phyloP scores from a whole-genome alignment of 2,797 vertebrate species.

The Onychomys torridus region DNA sequence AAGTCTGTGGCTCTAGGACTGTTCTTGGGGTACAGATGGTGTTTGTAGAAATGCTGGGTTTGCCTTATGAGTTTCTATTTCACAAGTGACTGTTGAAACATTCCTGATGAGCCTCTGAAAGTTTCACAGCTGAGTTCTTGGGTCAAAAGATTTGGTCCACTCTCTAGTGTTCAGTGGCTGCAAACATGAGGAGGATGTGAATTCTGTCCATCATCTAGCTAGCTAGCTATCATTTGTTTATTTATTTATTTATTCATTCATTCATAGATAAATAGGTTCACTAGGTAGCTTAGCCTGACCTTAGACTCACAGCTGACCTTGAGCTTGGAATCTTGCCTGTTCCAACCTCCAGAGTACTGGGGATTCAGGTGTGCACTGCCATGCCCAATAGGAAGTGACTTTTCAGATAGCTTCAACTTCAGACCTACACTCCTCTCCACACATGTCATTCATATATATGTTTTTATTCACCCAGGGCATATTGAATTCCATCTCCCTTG shows the following conservation, averaged over 20 bases:
- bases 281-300: not conserved
- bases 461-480: not conserved
- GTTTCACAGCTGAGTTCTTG: not conserved
- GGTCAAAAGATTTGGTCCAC: conserved; percentile 17
- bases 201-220: no score
- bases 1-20: not conserved
- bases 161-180: not conserved
- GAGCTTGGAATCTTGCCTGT: not conserved
- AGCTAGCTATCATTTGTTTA: not conserved
- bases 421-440: not conserved
- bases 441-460: not conserved
- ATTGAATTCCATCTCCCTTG: conserved; percentile 26
- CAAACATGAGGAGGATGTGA: not conserved
- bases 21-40: not conserved
- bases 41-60: conserved; percentile 31
- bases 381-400: not conserved
- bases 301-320: not conserved
- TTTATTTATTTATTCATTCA: not conserved
- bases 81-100: not conserved
- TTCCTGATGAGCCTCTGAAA: not conserved
- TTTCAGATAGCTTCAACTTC: conserved; percentile 6
- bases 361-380: not conserved
- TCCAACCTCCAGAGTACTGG: not conserved
- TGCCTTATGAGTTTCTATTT: conserved; percentile 58
- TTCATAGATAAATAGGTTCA: not conserved